Evolutionary conservation across 2,888 invertebrate species (phyloP).

Genomic region (Alsophila aescularia): DNA sequence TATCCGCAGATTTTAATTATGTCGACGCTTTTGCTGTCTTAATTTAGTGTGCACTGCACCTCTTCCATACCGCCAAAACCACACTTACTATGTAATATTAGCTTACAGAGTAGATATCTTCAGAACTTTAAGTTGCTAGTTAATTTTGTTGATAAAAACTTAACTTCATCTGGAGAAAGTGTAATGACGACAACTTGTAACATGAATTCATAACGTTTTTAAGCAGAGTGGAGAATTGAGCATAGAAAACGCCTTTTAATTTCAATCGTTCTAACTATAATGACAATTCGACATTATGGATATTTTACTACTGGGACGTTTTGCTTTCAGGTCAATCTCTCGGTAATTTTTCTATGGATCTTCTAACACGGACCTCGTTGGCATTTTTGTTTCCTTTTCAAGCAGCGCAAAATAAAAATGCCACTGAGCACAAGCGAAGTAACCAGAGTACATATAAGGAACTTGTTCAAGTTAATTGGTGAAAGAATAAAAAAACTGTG

Average conservation of each 20-base stretch:
- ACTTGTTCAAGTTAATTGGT: conserved; percentile 25
- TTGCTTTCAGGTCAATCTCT: no score
- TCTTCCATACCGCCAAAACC: conserved; percentile 38
- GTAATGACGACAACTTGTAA: conserved; percentile 22
- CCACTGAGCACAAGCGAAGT: no score
- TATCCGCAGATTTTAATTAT: conserved; percentile 72
- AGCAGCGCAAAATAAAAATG: no score
- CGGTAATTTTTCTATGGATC: no score
- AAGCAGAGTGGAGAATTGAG: not conserved
- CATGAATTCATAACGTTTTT: conserved; percentile 19
- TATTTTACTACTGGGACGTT: no score
- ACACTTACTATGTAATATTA: conserved; percentile 32
- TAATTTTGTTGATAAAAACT: conserved; percentile 22
- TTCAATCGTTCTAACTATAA: not conserved
- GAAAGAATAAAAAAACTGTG: conserved; percentile 39
- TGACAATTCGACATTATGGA: no score
- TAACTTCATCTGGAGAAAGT: conserved; percentile 11
- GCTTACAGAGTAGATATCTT: conserved; percentile 27
- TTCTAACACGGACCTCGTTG: no score
- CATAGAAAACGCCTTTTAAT: not conserved
- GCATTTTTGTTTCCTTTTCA: no score
- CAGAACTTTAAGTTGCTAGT: conserved; percentile 25
- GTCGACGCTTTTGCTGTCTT: conserved; percentile 59
- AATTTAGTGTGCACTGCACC: conserved; percentile 59
- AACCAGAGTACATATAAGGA: no score